phyloP scores from a whole-genome alignment of 2,888 invertebrate genomes.

The Euproctis similis region DNA sequence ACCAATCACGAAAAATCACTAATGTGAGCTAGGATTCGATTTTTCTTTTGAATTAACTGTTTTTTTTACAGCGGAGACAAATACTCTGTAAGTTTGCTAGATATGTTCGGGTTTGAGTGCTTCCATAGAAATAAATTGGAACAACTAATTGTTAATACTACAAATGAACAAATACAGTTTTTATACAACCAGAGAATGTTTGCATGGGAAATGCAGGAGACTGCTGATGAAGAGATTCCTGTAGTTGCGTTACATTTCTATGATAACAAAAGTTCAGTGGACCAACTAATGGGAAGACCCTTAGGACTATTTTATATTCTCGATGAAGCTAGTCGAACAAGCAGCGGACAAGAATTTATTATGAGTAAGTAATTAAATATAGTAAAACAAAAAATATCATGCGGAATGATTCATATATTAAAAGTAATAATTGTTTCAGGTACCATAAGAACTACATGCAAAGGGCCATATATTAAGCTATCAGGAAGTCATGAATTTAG shows the following conservation, averaged over 20 bases:
- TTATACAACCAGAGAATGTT: conserved; percentile 94
- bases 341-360: conserved; percentile 82
- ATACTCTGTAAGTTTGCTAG: conserved; percentile 86
- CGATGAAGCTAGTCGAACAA: conserved; percentile 89
- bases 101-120: conserved; percentile 95
- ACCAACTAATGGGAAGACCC: conserved; percentile 89
- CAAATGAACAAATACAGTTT: conserved; percentile 95
- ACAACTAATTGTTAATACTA: conserved; percentile 90
- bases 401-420: not conserved
- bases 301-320: conserved; percentile 88
- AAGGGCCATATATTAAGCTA: conserved; percentile 72
- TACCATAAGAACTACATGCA: conserved; percentile 69
- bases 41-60: not conserved
- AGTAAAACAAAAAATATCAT: not conserved
- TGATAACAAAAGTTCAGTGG: conserved; percentile 91
- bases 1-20: too few relatives aligned
- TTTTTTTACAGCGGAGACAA: conserved; percentile 84
- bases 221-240: conserved; percentile 87
- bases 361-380: conserved; percentile 72
- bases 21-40: too few relatives aligned
- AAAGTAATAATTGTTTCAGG: conserved; percentile 43
- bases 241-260: conserved; percentile 84
- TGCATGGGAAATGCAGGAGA: conserved; percentile 90
- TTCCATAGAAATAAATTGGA: conserved; percentile 89
- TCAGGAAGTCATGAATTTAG: conserved; percentile 82